Conservation (phyloP, 2,888 invertebrate species). For the Drosophila emarginata region DNA sequence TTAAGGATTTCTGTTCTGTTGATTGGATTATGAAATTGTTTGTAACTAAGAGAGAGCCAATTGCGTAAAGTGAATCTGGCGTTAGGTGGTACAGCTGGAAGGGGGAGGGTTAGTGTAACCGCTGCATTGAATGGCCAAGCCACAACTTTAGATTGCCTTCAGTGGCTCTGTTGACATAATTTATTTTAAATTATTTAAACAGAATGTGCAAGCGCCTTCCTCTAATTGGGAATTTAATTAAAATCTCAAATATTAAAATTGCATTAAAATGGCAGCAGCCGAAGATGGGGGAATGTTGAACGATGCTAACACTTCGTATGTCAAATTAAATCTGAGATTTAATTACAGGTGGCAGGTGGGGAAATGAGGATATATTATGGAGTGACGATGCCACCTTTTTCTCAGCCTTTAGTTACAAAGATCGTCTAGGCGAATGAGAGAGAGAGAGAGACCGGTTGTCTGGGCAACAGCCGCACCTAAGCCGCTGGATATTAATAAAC, state of each 20-base stretch:
- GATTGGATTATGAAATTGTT: slow-evolving; percentile 5
- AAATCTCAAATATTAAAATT: slow-evolving; percentile 70
- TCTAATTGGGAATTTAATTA: slow-evolving; percentile 66
- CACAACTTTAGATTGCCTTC: slow-evolving; percentile 43
- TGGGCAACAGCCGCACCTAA: slow-evolving; percentile 49
- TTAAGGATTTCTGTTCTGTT: neutral
- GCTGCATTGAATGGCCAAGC: slow-evolving; percentile 49
- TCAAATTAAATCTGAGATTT: slow-evolving; percentile 70
- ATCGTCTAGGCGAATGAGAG: slow-evolving; percentile 7
- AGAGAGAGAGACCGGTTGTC: slow-evolving; percentile 9
- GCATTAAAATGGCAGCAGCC: slow-evolving; percentile 54
- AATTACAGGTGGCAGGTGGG: slow-evolving; percentile 47
- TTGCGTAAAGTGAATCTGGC: neutral
- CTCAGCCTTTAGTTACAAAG: neutral
- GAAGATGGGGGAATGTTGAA: slow-evolving; percentile 44
- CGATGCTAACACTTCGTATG: slow-evolving; percentile 45
- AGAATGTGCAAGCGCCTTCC: slow-evolving; percentile 46
- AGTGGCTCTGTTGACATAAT: slow-evolving; percentile 52
- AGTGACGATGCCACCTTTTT: neutral
- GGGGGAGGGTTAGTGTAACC: slow-evolving; percentile 32
- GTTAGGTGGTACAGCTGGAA: neutral
- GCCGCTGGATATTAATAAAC: slow-evolving; percentile 74
- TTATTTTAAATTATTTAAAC: slow-evolving; percentile 58
- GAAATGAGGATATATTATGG: neutral
- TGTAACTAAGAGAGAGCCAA: neutral